Conservation (phyloP, 2,113 vertebrate species). For the Toxotes jaculatrix region DNA sequence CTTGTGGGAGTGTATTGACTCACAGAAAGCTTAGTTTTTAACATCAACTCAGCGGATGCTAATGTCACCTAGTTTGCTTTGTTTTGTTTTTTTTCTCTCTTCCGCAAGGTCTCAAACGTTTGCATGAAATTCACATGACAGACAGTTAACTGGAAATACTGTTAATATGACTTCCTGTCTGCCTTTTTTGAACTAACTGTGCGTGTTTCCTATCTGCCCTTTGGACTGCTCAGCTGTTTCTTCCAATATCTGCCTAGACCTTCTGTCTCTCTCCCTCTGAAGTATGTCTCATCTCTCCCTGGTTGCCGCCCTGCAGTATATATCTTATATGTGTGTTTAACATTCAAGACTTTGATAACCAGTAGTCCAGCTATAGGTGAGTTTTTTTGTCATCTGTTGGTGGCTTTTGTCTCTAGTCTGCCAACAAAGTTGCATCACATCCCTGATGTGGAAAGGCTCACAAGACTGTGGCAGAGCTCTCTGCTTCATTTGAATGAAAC, state of each 20-base stretch:
- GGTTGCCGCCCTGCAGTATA: slow-evolving; percentile 27
- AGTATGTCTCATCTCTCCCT: slow-evolving; percentile 9
- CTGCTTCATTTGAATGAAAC: slow-evolving; percentile 27
- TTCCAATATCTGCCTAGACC: slow-evolving; percentile 19
- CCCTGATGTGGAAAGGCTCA: slow-evolving; percentile 13
- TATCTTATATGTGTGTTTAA: slow-evolving; percentile 1
- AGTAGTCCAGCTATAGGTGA: slow-evolving; percentile 35
- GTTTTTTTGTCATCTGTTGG: not conserved
- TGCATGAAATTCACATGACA: slow-evolving; percentile 29
- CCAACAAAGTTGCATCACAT: not conserved
- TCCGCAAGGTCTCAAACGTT: not conserved
- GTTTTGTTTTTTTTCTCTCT: not conserved
- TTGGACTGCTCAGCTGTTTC: slow-evolving; percentile 25
- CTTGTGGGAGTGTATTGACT: not conserved
- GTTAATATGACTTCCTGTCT: slow-evolving; percentile 44
- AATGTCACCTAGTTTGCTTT: not conserved
- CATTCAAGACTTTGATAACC: slow-evolving; percentile 28
- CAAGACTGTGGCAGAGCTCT: not conserved
- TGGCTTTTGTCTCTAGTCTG: slow-evolving; percentile 19
- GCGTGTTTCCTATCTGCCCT: slow-evolving; percentile 33
- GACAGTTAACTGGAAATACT: slow-evolving; percentile 4
- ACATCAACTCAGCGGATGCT: not conserved
- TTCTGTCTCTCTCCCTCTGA: slow-evolving; percentile 33
- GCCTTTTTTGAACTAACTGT: slow-evolving; percentile 23
- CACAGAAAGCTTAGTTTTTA: not conserved